A percentile compares a stretch with the other conserved stretches of the same genome.
These are phyloP conservation scores for Bradypus variegatus DNA, from an alignment of 2,797 vertebrate genomes.

Conservation along the genomic window DNA sequence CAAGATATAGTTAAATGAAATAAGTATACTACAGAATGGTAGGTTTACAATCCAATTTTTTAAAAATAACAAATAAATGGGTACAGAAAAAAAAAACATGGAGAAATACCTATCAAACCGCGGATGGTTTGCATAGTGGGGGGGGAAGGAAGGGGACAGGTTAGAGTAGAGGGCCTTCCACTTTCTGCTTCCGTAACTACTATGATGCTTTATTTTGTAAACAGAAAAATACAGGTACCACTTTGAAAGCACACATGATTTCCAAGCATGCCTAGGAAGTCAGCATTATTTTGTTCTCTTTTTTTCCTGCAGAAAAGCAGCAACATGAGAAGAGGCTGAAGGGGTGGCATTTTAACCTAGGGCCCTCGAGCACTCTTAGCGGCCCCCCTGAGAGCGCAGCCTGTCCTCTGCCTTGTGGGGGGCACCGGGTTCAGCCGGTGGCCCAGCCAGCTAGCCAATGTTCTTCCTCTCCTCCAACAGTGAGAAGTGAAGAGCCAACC, in stretches of 20 bases:
- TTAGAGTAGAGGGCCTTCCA: too few species aligned
- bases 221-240: too few species aligned
- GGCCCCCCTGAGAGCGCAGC: too few species aligned
- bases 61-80: background rate
- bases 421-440: background rate
- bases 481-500: background rate
- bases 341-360: too few species aligned
- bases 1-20: background rate
- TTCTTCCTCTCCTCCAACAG: background rate
- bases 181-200: too few species aligned
- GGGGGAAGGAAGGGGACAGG: too few species aligned
- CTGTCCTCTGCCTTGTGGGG: too few species aligned
- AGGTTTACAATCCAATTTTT: background rate
- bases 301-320: background rate
- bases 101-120: background rate
- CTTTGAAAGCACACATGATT: background rate
- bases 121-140: too few species aligned
- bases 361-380: too few species aligned
- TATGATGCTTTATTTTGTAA: too few species aligned
- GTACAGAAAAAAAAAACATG: background rate
- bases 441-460: background rate
- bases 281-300: background rate
- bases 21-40: background rate
- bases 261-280: background rate
- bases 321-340: background rate